phyloP scores from a whole-genome alignment of 37 sponge, comb jelly and placozoan genomes.

The Aplysina aerophoba region DNA sequence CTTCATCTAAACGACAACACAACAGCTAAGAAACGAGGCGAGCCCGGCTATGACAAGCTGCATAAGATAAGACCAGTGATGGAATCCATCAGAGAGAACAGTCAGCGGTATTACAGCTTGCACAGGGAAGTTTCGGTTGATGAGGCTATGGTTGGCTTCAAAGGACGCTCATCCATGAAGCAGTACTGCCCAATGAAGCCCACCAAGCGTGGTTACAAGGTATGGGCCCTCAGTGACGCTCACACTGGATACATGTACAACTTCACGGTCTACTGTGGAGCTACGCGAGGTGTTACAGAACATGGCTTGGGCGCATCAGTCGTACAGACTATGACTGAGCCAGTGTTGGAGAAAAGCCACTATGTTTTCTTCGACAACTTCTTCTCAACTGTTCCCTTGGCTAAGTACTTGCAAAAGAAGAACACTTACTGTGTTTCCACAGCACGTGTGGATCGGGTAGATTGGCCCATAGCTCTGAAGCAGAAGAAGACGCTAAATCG shows the following conservation, averaged over 20 bases:
- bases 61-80: conserved; percentile 2
- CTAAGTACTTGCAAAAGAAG: too few relatives aligned
- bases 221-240: not conserved
- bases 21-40: not conserved
- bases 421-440: not conserved
- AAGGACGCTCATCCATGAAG: not conserved
- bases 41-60: not conserved
- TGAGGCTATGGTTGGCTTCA: conserved; percentile 18
- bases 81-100: conserved; percentile 1
- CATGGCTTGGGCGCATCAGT: not conserved
- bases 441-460: not conserved
- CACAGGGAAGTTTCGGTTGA: not conserved
- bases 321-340: not conserved
- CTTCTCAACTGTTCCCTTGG: too few relatives aligned
- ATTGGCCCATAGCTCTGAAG: not conserved
- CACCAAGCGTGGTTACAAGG: not conserved
- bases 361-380: not conserved
- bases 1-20: conserved; percentile 19
- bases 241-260: not conserved
- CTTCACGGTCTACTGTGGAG: not conserved
- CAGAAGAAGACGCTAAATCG: not conserved
- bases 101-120: not conserved
- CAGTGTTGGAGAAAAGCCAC: not conserved
- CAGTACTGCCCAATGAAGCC: conserved; percentile 19
- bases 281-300: not conserved